Percentiles rank a stretch among this genome's conserved stretches.
Conservation (phyloP, 2,113 vertebrate genomes). For the Alosa alosa region DNA sequence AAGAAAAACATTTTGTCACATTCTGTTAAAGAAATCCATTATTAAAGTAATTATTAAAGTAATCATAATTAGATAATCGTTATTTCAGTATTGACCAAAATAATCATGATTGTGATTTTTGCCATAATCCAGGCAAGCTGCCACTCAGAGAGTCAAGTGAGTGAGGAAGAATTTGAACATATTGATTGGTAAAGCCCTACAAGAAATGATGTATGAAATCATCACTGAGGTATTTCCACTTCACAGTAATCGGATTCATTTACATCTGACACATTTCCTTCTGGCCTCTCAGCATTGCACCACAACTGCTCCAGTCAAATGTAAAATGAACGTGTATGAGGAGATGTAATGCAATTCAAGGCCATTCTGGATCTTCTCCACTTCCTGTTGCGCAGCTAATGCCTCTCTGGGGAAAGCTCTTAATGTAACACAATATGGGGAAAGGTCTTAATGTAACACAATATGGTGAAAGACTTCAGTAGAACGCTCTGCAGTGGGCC, state of each 20-base stretch:
- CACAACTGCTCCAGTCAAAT: background rate
- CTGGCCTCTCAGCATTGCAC: background rate
- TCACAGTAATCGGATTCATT: background rate
- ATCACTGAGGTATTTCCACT: background rate
- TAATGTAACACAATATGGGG: constrained; percentile 7
- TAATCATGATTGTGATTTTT: too few relatives aligned
- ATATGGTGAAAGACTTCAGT: background rate
- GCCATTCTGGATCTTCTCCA: constrained; percentile 1
- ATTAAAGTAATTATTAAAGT: too few relatives aligned
- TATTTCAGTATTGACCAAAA: too few relatives aligned
- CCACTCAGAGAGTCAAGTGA: background rate
- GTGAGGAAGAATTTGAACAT: background rate
- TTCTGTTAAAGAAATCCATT: too few relatives aligned
- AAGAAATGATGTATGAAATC: background rate
- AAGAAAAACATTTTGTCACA: too few relatives aligned
- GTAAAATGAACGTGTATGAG: background rate
- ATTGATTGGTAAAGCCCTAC: background rate
- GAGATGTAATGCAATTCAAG: constrained; percentile 13
- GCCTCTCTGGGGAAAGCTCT: background rate
- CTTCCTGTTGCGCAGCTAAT: background rate
- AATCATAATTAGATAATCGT: too few relatives aligned
- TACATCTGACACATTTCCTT: background rate
- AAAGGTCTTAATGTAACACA: constrained; percentile 8
- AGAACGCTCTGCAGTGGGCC: background rate
- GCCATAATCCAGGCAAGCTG: background rate